These are phyloP conservation scores for Quiscalus mexicanus DNA, from an alignment of 2,113 vertebrate genomes.

Conservation along the genomic window DNA sequence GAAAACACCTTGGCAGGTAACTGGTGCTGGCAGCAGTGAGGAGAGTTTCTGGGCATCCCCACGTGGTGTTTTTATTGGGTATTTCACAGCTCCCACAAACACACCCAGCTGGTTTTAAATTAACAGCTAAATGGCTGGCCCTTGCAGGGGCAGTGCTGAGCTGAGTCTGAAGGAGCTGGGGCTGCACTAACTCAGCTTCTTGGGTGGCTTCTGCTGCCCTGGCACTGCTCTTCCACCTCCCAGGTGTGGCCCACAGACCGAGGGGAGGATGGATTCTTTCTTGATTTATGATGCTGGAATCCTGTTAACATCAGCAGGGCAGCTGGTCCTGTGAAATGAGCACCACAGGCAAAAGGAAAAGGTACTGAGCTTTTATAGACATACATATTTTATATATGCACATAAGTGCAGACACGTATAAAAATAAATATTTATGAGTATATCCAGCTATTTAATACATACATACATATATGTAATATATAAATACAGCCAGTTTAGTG, in stretches of 20 bases:
- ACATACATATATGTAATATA: not conserved
- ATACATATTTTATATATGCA: not conserved
- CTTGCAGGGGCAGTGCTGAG: fast-evolving
- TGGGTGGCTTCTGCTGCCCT: not conserved
- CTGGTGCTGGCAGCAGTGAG: not conserved
- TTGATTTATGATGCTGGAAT: not conserved
- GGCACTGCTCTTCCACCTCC: not conserved
- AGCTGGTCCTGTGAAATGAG: not conserved
- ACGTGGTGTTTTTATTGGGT: not conserved
- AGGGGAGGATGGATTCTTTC: not conserved
- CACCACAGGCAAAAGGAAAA: not conserved
- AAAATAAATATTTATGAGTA: not conserved
- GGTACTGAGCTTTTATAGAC: not conserved
- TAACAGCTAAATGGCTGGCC: not conserved
- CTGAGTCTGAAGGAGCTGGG: not conserved
- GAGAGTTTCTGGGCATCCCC: not conserved
- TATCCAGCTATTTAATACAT: not conserved
- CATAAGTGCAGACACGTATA: too few species aligned
- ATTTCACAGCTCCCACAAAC: not conserved
- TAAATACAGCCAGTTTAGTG: not conserved
- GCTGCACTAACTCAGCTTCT: not conserved
- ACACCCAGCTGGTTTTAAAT: not conserved
- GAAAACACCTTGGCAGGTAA: not conserved
- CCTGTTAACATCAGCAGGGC: not conserved
- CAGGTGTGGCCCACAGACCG: not conserved